phyloP scores from a whole-genome alignment of 2,113 vertebrate genomes.

The Camelus dromedarius region DNA sequence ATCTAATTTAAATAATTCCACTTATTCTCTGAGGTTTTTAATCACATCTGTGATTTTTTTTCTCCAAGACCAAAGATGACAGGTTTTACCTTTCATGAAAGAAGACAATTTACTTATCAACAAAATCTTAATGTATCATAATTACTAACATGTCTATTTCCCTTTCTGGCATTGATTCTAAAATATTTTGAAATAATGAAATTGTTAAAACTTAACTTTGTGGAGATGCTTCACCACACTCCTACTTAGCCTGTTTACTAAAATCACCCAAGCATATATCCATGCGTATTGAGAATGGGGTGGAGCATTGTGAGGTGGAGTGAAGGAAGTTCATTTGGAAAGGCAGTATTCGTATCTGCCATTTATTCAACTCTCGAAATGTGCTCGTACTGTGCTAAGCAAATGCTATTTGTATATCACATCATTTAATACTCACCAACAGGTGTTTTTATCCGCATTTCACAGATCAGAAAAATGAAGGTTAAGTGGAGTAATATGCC shows the following conservation, averaged over 20 bases:
- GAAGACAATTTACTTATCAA: slow-evolving; percentile 70
- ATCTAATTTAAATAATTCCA: slow-evolving; percentile 76
- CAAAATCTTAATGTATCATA: slow-evolving; percentile 63
- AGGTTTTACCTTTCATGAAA: slow-evolving; percentile 65
- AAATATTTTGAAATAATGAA: slow-evolving; percentile 67
- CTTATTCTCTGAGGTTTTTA: slow-evolving; percentile 73
- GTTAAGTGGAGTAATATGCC: background rate
- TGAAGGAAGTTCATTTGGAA: slow-evolving; percentile 26
- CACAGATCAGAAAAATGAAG: background rate
- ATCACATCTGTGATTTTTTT: slow-evolving; percentile 66
- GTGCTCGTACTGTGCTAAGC: background rate
- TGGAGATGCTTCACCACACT: background rate
- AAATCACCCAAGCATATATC: background rate
- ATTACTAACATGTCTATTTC: slow-evolving; percentile 63
- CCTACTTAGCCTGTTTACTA: slow-evolving; percentile 30
- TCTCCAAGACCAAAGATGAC: slow-evolving; percentile 64
- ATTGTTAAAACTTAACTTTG: slow-evolving; percentile 44
- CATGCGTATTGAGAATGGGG: background rate
- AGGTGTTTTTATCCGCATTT: slow-evolving; percentile 34
- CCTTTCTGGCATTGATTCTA: slow-evolving; percentile 38
- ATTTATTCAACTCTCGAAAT: slow-evolving; percentile 48
- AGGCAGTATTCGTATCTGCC: background rate
- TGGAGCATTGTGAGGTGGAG: background rate
- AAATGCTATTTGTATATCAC: background rate
- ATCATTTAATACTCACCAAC: background rate